Evolutionary conservation across 2,797 vertebrate genomes (phyloP), one percentile per base, ranked within the genome.

Genomic region (Acrocephalus scirpaceus): DNA sequence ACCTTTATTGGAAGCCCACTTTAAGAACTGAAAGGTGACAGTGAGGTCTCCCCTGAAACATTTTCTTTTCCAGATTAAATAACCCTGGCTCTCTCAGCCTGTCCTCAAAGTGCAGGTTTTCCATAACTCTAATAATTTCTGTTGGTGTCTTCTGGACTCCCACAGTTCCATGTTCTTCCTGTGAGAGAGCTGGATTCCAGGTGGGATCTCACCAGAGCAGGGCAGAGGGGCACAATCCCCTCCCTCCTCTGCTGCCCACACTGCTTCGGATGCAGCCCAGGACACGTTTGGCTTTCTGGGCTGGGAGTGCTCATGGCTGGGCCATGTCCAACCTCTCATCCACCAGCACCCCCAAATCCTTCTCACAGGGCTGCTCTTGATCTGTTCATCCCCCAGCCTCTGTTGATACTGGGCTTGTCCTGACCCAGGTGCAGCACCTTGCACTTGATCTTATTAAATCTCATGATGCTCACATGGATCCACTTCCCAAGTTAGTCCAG

Each of bases 381-480:
- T 27, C 27, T 36, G 21, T 4, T 27, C 22, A 50, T 36, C 5
- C 26, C 22, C 13, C 64, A 57, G 26, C 8, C 11, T 48, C 14
- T 7, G 1, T 1, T 70, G 9, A 0, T 17, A 7, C 12, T 1
- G 11, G 3, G 11, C 4, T 21, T 34, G 25, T 1, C 9, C 11
- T 17, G 17, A 12, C 3, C 14, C 42, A 34, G 17, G 8, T 13
- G 21, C 2, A 62, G 26, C 8, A 19, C 17, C 17, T 34, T 26
- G 4, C 5, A 36, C 8, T 48, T 48, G 8, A 3, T 34, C 26
- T 30, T 71, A 20, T 27, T 86, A 56, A 71, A 71, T 11, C 42
- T 61, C 29, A 8, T 17, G 2, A 34, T 25, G 12, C 6, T 61
- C 5, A n/a, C 2, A 7, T 16, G 30, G 12, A 26, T 8, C 21